Evolutionary conservation across 2,113 vertebrate genomes (phyloP).

Genomic region (Mystacornis crossleyi): DNA sequence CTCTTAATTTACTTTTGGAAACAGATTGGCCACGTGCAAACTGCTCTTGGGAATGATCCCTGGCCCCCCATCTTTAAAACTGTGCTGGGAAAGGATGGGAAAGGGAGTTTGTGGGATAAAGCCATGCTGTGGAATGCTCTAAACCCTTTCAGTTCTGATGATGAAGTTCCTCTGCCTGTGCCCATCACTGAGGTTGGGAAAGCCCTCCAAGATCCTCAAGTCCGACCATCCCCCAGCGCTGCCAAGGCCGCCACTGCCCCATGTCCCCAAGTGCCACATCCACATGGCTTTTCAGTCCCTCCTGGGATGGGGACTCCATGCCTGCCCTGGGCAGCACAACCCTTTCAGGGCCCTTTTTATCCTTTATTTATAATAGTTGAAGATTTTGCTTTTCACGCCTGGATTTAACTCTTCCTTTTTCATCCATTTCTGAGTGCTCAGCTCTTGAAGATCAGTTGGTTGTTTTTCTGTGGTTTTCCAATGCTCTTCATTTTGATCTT

Average conservation of each 20-base stretch:
- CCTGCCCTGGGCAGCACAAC: background rate
- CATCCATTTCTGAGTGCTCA: background rate
- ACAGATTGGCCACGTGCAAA: background rate
- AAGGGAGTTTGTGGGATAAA: background rate
- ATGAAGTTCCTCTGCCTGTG: background rate
- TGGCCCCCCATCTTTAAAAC: background rate
- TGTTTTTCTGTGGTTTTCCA: background rate
- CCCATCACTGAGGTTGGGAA: background rate
- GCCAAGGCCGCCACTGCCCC: background rate
- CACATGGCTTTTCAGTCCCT: background rate
- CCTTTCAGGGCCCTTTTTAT: background rate
- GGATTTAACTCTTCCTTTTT: background rate
- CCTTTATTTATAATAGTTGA: background rate
- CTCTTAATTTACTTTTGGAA: background rate
- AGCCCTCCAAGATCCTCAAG: background rate
- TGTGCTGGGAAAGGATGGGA: background rate
- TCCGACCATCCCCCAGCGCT: background rate
- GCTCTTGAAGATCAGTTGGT: background rate
- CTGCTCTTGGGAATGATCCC: background rate
- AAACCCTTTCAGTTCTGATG: background rate
- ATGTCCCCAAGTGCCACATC: background rate
- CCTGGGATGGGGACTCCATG: background rate
- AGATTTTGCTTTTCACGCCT: background rate
- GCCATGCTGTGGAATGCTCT: fast-evolving
- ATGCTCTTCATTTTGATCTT: background rate